Conservation (phyloP, 1,140 invertebrate species). For the Cryptotermes secundus region DNA sequence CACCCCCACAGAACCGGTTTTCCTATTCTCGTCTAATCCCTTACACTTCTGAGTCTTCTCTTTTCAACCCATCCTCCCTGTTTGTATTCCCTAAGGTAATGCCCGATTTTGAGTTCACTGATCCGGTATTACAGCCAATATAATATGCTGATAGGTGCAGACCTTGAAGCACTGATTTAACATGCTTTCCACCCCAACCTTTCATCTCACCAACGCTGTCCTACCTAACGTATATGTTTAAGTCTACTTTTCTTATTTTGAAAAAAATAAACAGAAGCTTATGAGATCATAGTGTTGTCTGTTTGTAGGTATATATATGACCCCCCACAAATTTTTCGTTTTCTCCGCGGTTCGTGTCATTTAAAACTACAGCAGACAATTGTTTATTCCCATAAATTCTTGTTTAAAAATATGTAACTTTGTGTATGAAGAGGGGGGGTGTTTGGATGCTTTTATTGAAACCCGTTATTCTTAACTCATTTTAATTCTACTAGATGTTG, state of each 20-base stretch:
- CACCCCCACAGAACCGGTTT: neutral
- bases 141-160: neutral
- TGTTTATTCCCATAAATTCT: too few relatives aligned
- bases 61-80: neutral
- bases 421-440: neutral
- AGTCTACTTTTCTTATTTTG: too few relatives aligned
- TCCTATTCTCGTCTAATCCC: neutral
- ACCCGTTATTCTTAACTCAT: neutral
- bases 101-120: neutral
- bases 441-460: neutral
- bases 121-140: conserved; percentile 1
- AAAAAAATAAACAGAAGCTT: too few relatives aligned
- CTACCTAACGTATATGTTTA: neutral
- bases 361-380: too few relatives aligned
- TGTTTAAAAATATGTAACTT: too few relatives aligned
- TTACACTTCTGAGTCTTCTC: neutral
- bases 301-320: too few relatives aligned
- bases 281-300: too few relatives aligned
- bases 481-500: neutral
- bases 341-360: too few relatives aligned
- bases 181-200: neutral
- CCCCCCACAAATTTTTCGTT: too few relatives aligned
- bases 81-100: neutral
- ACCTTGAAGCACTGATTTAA: conserved; percentile 9
- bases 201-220: neutral